Base-by-base conservation (phyloP, 30 jellyfish, hydroid and myxozoan genomes). In the Phacellophora camtschatica region DNA sequence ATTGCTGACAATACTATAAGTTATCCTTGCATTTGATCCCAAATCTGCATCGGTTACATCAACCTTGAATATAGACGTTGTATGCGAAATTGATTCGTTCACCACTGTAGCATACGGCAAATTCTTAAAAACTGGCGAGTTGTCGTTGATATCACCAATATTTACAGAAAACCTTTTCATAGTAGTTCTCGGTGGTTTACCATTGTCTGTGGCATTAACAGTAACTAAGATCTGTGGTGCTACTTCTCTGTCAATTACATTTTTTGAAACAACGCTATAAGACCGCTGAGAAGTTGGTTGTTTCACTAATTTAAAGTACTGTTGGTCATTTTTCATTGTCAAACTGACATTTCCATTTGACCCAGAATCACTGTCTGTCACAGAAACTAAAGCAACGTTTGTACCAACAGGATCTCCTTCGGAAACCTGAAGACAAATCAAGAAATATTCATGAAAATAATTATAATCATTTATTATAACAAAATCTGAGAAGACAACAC, bases 121-220 rank as follows among this genome's bases (percentile, higher is more conserved):
- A 19, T 82, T 76, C 19, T 41, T 20, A 71, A 93, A 93, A 30
- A 30, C 78, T 30, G 99, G 99, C 13, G 96, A 24, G 34, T 86
- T 84, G 58, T 93, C 99, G 49, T 93, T 93, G 15, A 35, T 84
- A 64, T 93, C 99, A 1, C 97, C 96, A 37, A 93, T 87, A 43
- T 86, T 93, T 7, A 93, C 25, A 15, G 59, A 20, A 45, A 70
- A 41, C 9, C 46, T 27, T 48, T 45, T 32, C 25, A 27, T 48
- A 9, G 95, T 51, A 1, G 67, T 34, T 24, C 59, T 33, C 11
- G 85, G 89, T 28, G 99, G 96, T n/a, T 15, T 10, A 19, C 96
- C 96, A 37, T 54, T 72, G 69, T 93, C 99, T 31, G 65, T 66
- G 7, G 96, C 99, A 28, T 27, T 56, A 11, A 93, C 70, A 15